Conservation (phyloP, 2,888 invertebrate genomes). For the Idaea dimidiata region DNA sequence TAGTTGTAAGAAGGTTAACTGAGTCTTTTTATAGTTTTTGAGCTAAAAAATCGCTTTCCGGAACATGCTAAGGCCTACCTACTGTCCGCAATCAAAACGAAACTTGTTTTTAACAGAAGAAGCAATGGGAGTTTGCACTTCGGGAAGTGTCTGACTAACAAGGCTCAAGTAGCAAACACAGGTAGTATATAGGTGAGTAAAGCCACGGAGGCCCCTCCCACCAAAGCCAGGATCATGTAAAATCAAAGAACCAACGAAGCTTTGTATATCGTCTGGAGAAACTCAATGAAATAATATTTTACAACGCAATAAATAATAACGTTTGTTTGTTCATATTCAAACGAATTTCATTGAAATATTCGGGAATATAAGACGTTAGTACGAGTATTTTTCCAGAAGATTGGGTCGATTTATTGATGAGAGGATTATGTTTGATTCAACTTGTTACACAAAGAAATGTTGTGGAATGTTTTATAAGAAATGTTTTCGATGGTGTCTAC, state of each 20-base stretch:
- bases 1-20: too few relatives aligned
- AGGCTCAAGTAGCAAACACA: conserved; percentile 84
- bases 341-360: conserved; percentile 14
- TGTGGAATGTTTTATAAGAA: background rate
- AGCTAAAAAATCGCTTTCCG: too few relatives aligned
- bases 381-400: conserved; percentile 5
- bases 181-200: conserved; percentile 85
- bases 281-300: conserved; percentile 17
- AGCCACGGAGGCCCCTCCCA: conserved; percentile 86
- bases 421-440: background rate
- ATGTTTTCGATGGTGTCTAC: conserved; percentile 3
- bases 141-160: conserved; percentile 59
- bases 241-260: conserved; percentile 60
- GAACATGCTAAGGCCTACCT: too few relatives aligned
- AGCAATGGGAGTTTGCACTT: conserved; percentile 48
- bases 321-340: conserved; percentile 14
- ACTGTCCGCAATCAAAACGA: too few relatives aligned
- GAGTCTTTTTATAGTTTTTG: too few relatives aligned
- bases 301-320: conserved; percentile 22
- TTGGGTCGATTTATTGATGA: background rate
- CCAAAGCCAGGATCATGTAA: conserved; percentile 84
- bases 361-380: background rate
- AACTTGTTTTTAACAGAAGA: too few relatives aligned
- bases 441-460: background rate
- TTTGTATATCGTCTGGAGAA: background rate